phyloP scores from a whole-genome alignment of 2,797 vertebrate genomes.

The Enteromius radiatus region DNA sequence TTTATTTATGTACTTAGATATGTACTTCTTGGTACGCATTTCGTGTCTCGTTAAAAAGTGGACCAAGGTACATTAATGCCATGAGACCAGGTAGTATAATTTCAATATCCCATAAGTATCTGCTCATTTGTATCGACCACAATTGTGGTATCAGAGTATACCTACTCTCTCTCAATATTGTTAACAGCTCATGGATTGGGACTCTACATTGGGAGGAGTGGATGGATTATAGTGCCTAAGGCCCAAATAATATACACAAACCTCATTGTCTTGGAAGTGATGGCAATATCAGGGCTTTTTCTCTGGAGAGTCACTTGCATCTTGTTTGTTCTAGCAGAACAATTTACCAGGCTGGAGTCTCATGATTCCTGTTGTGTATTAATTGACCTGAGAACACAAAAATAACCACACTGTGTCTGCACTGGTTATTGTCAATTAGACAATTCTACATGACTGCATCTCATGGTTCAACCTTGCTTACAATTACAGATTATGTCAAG shows the following conservation, averaged over 20 bases:
- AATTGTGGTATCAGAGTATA: not conserved
- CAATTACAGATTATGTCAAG: constrained; percentile 44
- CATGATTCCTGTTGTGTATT: constrained; percentile 12
- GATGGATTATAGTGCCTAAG: not conserved
- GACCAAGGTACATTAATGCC: too few species aligned
- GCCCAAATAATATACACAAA: not conserved
- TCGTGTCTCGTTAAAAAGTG: too few species aligned
- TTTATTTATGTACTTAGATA: too few species aligned
- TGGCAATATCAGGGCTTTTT: constrained; percentile 13
- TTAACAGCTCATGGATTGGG: not conserved
- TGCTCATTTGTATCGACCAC: not conserved
- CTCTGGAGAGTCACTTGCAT: not conserved
- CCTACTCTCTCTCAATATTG: not conserved
- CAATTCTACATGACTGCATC: constrained; percentile 30
- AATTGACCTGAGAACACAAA: constrained; percentile 34
- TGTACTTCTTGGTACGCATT: too few species aligned
- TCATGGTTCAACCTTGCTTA: constrained; percentile 35
- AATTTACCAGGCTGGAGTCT: constrained; percentile 18
- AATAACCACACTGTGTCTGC: constrained; percentile 27
- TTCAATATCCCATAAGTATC: not conserved
- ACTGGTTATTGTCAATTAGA: constrained; percentile 35
- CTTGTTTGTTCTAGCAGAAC: constrained; percentile 18
- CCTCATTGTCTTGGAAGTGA: not conserved
- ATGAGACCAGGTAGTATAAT: not conserved
- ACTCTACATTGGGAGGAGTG: not conserved